Percentiles rank a stretch among this genome's conserved stretches.
phyloP scores from a whole-genome alignment of 2,113 vertebrate species.

The Phrynosoma blainvillii region DNA sequence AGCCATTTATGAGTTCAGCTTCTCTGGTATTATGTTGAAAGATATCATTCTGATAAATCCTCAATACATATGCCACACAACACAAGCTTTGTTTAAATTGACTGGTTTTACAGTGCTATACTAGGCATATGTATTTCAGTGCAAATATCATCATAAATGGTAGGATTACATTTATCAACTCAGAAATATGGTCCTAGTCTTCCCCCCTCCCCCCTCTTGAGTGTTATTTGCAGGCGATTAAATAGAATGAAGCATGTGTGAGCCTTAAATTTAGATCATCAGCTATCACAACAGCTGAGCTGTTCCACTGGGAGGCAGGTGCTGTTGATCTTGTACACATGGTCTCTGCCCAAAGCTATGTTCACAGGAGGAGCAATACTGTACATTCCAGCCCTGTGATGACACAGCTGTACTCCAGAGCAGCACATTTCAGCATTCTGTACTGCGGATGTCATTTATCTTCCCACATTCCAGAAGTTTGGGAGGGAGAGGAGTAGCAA shows the following conservation, averaged over 20 bases:
- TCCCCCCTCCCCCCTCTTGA: background rate
- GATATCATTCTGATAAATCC: background rate
- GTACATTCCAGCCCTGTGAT: constrained; percentile 67
- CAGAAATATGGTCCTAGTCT: background rate
- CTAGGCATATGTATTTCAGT: background rate
- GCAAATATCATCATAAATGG: background rate
- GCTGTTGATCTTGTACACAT: constrained; percentile 41
- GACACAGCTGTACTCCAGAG: constrained; percentile 64
- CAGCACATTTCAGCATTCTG: constrained; percentile 45
- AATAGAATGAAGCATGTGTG: constrained; percentile 58
- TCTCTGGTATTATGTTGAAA: background rate
- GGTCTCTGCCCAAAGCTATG: constrained; percentile 50
- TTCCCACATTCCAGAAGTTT: constrained; percentile 44
- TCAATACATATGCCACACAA: background rate
- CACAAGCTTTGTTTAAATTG: constrained; percentile 4
- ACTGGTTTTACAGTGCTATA: background rate
- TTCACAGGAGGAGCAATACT: constrained; percentile 26
- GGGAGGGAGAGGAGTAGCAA: background rate
- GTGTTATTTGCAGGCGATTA: constrained; percentile 40
- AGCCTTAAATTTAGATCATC: constrained; percentile 67
- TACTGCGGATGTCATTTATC: constrained; percentile 47
- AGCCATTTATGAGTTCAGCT: background rate
- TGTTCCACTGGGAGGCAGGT: constrained; percentile 49
- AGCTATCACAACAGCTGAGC: constrained; percentile 70
- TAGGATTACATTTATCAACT: background rate